These are phyloP conservation scores for Sciurus carolinensis DNA, from an alignment of 2,797 vertebrate species.

Conservation along the genomic window DNA sequence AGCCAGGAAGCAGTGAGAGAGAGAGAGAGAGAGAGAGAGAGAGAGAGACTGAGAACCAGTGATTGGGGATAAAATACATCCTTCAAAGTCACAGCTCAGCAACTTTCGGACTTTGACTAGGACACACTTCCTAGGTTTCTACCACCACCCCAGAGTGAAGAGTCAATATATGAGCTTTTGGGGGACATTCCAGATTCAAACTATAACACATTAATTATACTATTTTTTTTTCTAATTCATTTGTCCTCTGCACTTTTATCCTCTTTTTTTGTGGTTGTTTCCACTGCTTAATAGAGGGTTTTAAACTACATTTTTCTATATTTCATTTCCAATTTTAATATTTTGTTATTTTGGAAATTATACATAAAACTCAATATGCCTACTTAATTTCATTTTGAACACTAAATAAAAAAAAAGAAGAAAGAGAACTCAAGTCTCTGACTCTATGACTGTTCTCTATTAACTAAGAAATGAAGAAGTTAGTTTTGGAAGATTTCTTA, in stretches of 20 bases:
- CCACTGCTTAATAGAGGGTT: background rate
- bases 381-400: constrained; percentile 15
- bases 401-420: background rate
- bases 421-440: background rate
- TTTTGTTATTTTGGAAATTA: constrained; percentile 15
- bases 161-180: background rate
- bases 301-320: background rate
- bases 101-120: too few species aligned
- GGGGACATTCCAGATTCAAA: background rate
- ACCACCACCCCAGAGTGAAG: background rate
- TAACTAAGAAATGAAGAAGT: background rate
- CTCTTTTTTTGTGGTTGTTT: background rate
- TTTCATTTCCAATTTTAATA: constrained; percentile 34
- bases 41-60: background rate
- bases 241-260: background rate
- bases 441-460: background rate
- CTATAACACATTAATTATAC: background rate
- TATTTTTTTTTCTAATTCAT: background rate
- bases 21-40: too few species aligned
- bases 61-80: background rate
- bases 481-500: background rate
- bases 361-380: background rate
- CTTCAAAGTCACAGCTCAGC: background rate
- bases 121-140: background rate
- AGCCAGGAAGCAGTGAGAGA: background rate